Conservation (phyloP, 2,888 invertebrate genomes). For the Microplitis manilae region DNA sequence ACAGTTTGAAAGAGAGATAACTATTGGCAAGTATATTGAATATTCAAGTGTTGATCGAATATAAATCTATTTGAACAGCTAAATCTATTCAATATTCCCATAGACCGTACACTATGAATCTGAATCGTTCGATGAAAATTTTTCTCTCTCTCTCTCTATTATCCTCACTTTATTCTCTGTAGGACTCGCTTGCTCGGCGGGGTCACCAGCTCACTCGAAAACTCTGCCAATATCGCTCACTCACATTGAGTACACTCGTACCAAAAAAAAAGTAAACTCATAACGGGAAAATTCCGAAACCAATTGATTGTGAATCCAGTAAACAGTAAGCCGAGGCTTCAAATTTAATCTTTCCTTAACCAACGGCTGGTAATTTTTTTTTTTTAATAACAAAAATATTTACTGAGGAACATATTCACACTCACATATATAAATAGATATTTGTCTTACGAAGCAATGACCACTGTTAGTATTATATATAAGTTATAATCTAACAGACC, state of each 20-base stretch:
- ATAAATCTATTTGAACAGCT: slow-evolving; percentile 22
- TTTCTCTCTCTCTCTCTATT: background rate
- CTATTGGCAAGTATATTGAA: slow-evolving; percentile 31
- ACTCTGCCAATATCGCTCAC: slow-evolving; percentile 34
- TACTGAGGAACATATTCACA: too few relatives aligned
- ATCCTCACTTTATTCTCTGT: background rate
- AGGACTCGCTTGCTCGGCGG: slow-evolving; percentile 19
- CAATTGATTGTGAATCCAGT: slow-evolving; percentile 16
- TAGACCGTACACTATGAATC: background rate
- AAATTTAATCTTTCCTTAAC: background rate
- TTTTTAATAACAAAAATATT: too few relatives aligned
- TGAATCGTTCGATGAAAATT: background rate
- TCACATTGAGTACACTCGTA: slow-evolving; percentile 11
- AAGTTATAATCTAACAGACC: too few relatives aligned
- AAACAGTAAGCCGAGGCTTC: background rate
- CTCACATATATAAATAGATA: too few relatives aligned
- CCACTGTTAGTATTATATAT: too few relatives aligned
- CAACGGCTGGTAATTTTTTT: background rate
- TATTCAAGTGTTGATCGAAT: slow-evolving; percentile 35
- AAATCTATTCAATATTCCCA: slow-evolving; percentile 30
- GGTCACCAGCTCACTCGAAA: slow-evolving; percentile 33
- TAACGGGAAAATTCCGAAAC: slow-evolving; percentile 24
- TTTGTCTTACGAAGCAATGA: too few relatives aligned
- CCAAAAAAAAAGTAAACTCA: slow-evolving; percentile 15
- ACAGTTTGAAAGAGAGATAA: background rate